Conservation (phyloP, 2,888 invertebrate species). For the Volucella bombylans region DNA sequence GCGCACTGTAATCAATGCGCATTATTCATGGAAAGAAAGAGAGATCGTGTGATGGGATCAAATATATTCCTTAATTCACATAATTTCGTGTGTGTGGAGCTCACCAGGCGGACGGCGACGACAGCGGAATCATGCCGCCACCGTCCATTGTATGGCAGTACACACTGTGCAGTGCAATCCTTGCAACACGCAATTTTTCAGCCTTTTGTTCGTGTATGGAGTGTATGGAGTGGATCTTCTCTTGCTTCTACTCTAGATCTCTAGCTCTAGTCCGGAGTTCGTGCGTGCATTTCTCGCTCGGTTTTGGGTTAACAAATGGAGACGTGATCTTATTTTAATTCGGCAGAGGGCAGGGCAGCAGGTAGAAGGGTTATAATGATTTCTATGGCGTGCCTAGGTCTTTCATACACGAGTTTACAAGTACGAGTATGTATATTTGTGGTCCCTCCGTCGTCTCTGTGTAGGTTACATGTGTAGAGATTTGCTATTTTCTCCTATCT, state of each 20-base stretch:
- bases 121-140: neutral
- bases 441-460: neutral
- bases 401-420: neutral
- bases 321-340: conserved; percentile 70
- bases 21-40: conserved; percentile 72
- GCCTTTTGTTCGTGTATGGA: conserved; percentile 45
- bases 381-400: conserved; percentile 55
- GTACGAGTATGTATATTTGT: neutral
- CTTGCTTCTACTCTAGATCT: neutral
- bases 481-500: conserved; percentile 21
- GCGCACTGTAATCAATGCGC: conserved; percentile 74
- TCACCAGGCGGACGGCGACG: neutral
- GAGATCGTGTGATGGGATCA: conserved; percentile 72
- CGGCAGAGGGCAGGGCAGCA: conserved; percentile 3
- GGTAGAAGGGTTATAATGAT: conserved; percentile 34
- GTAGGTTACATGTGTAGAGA: conserved; percentile 8
- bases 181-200: conserved; percentile 67
- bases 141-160: conserved; percentile 17
- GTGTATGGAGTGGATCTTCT: neutral
- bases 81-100: conserved; percentile 59
- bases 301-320: conserved; percentile 57
- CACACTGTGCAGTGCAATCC: conserved; percentile 49
- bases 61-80: conserved; percentile 73
- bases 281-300: conserved; percentile 8
- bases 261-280: neutral